These are phyloP conservation scores for Torymus texanus DNA, from an alignment of 2,888 invertebrate genomes.

Conservation along the genomic window DNA sequence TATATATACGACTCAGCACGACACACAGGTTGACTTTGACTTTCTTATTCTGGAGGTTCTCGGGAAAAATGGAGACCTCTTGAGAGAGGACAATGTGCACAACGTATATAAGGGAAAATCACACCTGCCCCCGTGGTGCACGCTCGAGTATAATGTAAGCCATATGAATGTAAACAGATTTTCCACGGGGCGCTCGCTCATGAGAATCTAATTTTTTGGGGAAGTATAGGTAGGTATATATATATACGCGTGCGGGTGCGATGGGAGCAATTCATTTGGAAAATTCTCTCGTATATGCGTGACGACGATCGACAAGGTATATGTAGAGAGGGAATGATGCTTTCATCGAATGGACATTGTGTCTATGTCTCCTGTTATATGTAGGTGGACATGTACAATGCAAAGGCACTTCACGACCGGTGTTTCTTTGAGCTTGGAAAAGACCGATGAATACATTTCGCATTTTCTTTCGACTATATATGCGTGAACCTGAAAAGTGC, in stretches of 20 bases:
- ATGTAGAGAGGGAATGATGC: too few relatives aligned
- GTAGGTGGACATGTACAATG: too few relatives aligned
- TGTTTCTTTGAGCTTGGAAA: too few relatives aligned
- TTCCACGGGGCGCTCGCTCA: conserved; percentile 66
- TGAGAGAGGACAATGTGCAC: too few relatives aligned
- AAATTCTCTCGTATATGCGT: conserved; percentile 56
- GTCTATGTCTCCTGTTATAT: too few relatives aligned
- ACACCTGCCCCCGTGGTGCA: conserved; percentile 65
- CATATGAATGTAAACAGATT: conserved; percentile 72
- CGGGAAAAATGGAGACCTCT: background rate
- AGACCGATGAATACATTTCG: too few relatives aligned
- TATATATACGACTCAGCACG: background rate
- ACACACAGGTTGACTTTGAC: background rate
- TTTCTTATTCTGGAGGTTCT: background rate
- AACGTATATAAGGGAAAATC: too few relatives aligned
- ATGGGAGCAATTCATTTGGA: conserved; percentile 68
- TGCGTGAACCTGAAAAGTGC: too few relatives aligned
- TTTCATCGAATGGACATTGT: too few relatives aligned
- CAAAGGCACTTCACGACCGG: too few relatives aligned
- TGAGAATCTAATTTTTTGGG: conserved; percentile 70
- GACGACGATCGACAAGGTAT: background rate
- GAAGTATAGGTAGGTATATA: conserved; percentile 47
- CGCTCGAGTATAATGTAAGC: too few relatives aligned
- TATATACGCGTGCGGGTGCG: conserved; percentile 36
- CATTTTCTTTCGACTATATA: too few relatives aligned